phyloP scores from a whole-genome alignment of 2,797 vertebrate species.

The Phrynocephalus forsythii region DNA sequence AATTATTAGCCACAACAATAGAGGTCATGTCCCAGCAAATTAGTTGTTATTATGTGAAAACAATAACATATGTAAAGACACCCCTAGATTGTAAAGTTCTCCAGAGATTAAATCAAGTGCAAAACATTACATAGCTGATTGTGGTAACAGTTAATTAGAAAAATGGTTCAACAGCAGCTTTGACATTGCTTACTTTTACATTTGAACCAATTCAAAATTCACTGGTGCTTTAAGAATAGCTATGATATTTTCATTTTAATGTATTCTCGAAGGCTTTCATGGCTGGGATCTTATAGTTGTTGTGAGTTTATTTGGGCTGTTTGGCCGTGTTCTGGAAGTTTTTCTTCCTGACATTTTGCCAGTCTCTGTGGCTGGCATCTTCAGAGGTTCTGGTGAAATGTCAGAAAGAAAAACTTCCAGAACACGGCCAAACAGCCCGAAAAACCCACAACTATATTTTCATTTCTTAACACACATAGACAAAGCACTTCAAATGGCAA shows the following conservation, averaged over 20 bases:
- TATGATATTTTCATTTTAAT: neutral
- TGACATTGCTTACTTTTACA: neutral
- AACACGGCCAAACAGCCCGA: no score
- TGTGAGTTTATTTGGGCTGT: no score
- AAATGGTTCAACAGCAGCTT: constrained; percentile 31
- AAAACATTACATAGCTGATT: constrained; percentile 31
- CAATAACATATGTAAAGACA: constrained; percentile 6
- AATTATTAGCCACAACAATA: constrained; percentile 51
- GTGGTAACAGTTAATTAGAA: constrained; percentile 31
- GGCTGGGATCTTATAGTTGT: no score
- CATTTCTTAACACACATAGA: neutral
- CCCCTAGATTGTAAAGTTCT: constrained; percentile 34
- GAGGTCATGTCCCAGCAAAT: constrained; percentile 12
- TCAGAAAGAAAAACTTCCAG: no score
- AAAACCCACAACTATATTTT: neutral
- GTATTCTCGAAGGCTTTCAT: no score
- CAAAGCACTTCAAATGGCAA: neutral
- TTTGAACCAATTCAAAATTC: neutral
- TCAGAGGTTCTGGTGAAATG: no score
- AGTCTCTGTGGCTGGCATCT: no score
- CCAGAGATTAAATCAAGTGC: constrained; percentile 44
- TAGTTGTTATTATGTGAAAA: constrained; percentile 37
- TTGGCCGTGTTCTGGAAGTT: no score
- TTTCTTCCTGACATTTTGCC: no score
- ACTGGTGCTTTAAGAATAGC: neutral